Percentiles rank a stretch among this genome's conserved stretches.
These are phyloP conservation scores for Xyliphius kryptos DNA, from an alignment of 2,113 vertebrate species.

Conservation along the genomic window DNA sequence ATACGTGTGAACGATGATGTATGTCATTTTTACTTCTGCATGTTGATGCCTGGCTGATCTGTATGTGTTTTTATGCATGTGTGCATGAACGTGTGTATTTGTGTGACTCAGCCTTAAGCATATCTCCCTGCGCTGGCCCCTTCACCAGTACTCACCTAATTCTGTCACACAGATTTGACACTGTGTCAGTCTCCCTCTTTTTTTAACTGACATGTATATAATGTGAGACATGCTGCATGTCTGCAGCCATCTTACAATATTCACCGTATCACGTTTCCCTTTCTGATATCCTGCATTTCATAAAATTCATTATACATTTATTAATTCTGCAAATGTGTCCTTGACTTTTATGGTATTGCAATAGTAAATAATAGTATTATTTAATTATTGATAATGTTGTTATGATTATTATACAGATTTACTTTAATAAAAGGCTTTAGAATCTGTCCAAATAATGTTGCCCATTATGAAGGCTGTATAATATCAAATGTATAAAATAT, in stretches of 20 bases:
- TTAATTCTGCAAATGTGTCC: no score
- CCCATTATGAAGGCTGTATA: no score
- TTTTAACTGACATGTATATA: conserved; percentile 97
- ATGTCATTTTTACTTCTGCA: neutral
- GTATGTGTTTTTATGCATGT: conserved; percentile 17
- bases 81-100: conserved; percentile 55
- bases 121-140: conserved; percentile 78
- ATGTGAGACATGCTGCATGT: conserved; percentile 98
- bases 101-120: conserved; percentile 76
- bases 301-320: no score
- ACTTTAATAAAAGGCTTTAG: no score
- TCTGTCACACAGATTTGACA: conserved; percentile 99
- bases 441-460: no score
- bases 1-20: neutral
- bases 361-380: no score
- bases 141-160: conserved; percentile 95
- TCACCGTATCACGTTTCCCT: conserved; percentile 46
- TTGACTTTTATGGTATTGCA: no score
- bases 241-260: conserved; percentile 75
- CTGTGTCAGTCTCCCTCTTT: conserved; percentile 81
- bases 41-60: neutral
- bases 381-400: no score
- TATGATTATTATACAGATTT: no score
- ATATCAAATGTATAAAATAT: no score
- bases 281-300: neutral